Evolutionary conservation across 2,888 invertebrate species (phyloP).

Genomic region (Digitonthophagus gazella): DNA sequence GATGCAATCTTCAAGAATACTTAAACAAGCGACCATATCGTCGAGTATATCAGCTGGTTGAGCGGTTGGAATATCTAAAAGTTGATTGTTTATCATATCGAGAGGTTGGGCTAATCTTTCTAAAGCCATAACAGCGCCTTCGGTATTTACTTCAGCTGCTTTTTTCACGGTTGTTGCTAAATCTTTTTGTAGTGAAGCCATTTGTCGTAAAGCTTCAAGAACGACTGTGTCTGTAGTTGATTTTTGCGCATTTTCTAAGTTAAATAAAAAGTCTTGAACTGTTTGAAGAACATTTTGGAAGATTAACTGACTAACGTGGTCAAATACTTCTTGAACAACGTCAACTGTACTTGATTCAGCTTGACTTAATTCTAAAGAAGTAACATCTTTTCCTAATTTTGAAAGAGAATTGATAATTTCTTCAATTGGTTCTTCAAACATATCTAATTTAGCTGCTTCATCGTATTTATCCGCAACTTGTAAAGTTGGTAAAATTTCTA

Average conservation of each 20-base stretch:
- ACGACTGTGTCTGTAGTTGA: conserved; percentile 41
- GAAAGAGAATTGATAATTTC: conserved; percentile 44
- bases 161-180: conserved; percentile 41
- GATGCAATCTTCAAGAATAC: conserved; percentile 46
- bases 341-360: conserved; percentile 34
- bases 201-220: conserved; percentile 44
- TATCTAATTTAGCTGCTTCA: conserved; percentile 35
- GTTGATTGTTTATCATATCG: conserved; percentile 48
- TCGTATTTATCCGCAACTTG: conserved; percentile 36
- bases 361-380: conserved; percentile 33
- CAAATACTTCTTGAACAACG: conserved; percentile 48
- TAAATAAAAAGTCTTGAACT: conserved; percentile 45
- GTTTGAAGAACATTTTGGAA: conserved; percentile 45
- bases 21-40: conserved; percentile 44
- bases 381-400: conserved; percentile 41
- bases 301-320: conserved; percentile 48
- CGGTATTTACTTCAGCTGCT: conserved; percentile 40
- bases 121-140: conserved; percentile 49
- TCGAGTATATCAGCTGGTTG: conserved; percentile 41
- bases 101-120: conserved; percentile 56
- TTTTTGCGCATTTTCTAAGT: conserved; percentile 46
- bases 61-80: conserved; percentile 40
- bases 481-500: conserved; percentile 48
- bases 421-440: conserved; percentile 42
- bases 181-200: conserved; percentile 47